Evolutionary conservation across 2,797 vertebrate species (phyloP), one percentile per base, ranked within the genome.

Genomic region (Anguilla pacifica): DNA sequence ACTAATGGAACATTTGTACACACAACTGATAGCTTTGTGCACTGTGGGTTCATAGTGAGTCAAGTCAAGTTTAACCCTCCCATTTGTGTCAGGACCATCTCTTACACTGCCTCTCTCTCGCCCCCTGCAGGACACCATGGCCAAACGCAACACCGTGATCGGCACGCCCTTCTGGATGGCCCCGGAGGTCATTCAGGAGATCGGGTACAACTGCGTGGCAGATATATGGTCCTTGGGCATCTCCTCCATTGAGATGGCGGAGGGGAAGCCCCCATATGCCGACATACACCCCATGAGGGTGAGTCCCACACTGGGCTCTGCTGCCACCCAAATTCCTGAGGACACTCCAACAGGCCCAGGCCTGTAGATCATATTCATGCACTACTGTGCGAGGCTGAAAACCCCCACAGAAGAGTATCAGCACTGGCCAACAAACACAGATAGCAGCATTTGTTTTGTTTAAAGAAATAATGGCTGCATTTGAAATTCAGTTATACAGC

Each of bases 111-210:
- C 31, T 86, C 77, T 49, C 28, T 74, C 72, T 57, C 85, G 3
- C 61, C 72, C 79, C 64, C 39, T 93, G 6, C 92, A 99, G 98
- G 98, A 99, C 94, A 99, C 98, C 25, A 99, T 99, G 98, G 98
- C 98, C 79, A 99, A 99, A 92, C 97, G 98, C 90, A 99, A 99
- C 93, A 99, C 98, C 5, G 98, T 99, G 89, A 99, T 99, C 88
- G 98, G 98, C 88, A 99, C 98, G 82, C 98, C 98, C 0, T 99
- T 99, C 94, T 99, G 98, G 98, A 99, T 99, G 98, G 98, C 98
- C 87, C 98, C 98, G 61, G 98, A 99, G 91, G 98, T 99, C 88
- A 99, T 99, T 93, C 98, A 99, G 92, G 98, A 99, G 94, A 99
- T 99, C 1, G 98, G 98, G 72, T 99, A 99, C 92, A 99, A 99